A percentile compares a stretch with the other conserved stretches of the same genome.
These are phyloP conservation scores for Mamestra brassicae DNA, from an alignment of 2,888 invertebrate species.

Conservation along the genomic window DNA sequence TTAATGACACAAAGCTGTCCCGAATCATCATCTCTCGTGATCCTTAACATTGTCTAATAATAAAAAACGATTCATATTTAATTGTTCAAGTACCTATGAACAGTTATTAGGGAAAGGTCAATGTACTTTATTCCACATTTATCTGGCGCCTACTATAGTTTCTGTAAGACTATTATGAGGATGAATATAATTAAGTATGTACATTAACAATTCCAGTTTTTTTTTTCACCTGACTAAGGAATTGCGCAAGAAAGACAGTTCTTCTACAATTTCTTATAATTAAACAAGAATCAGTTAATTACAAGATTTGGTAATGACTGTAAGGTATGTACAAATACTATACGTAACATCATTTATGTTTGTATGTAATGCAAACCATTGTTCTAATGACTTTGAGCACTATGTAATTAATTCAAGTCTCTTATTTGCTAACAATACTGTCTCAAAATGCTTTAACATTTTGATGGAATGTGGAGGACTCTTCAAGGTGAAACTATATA, in stretches of 20 bases:
- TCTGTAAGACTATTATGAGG: background rate
- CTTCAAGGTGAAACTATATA: background rate
- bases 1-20: too few species aligned
- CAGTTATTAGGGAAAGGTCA: too few species aligned
- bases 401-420: slow-evolving; percentile 40
- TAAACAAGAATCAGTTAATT: slow-evolving; percentile 1
- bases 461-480: slow-evolving; percentile 1
- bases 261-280: background rate
- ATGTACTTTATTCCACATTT: too few species aligned
- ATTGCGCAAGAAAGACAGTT: background rate
- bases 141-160: too few species aligned
- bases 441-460: background rate
- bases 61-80: too few species aligned
- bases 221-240: too few species aligned
- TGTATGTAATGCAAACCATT: slow-evolving; percentile 35
- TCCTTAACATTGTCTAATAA: too few species aligned
- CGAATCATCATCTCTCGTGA: too few species aligned
- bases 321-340: slow-evolving; percentile 18
- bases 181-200: background rate
- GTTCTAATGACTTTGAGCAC: slow-evolving; percentile 46
- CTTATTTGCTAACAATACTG: slow-evolving; percentile 21
- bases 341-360: slow-evolving; percentile 20
- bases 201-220: background rate
- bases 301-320: background rate
- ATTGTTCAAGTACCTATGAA: too few species aligned